Conservation (phyloP, 2,113 vertebrate genomes). For the Pantherophis guttatus region DNA sequence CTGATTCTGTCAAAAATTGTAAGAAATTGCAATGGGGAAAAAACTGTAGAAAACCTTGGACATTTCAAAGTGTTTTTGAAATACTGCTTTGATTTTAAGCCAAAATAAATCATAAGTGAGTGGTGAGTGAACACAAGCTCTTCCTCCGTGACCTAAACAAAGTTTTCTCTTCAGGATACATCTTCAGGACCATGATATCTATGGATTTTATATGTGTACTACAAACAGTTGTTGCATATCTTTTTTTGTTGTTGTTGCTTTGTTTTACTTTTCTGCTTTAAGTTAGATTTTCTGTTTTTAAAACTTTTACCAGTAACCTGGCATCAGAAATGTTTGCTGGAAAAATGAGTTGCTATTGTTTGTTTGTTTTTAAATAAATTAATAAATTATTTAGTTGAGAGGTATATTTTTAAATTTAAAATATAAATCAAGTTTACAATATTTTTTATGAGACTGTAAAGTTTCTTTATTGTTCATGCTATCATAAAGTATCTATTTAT, state of each 20-base stretch:
- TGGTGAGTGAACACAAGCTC: background rate
- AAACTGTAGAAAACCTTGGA: background rate
- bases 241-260: background rate
- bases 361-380: background rate
- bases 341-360: background rate
- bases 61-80: background rate
- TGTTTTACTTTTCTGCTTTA: background rate
- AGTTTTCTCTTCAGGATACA: background rate
- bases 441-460: background rate
- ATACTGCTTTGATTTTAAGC: background rate
- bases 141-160: background rate
- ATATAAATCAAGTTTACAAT: background rate
- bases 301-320: background rate
- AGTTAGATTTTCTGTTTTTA: background rate
- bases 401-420: background rate
- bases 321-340: background rate
- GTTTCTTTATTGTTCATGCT: background rate
- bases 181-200: background rate
- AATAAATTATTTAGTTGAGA: background rate
- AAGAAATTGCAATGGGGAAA: background rate
- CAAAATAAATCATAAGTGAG: background rate
- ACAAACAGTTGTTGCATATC: background rate
- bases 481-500: background rate
- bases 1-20: background rate
- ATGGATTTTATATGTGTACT: background rate